Percentiles rank a stretch among this genome's conserved stretches.
These are phyloP conservation scores for Hypanus sabinus DNA, from an alignment of 2,113 vertebrate species.

Conservation along the genomic window DNA sequence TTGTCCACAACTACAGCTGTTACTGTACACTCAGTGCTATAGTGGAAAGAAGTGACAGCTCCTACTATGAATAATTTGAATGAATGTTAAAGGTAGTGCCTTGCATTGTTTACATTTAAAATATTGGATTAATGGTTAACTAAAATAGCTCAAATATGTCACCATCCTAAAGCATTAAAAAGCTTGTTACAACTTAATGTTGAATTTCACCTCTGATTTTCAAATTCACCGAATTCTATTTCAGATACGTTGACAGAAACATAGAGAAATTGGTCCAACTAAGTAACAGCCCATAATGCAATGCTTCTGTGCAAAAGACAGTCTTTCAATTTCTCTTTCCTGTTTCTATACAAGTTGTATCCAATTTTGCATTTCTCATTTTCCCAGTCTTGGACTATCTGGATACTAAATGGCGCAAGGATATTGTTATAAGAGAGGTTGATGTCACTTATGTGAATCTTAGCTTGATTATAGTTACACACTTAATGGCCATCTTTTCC, in stretches of 20 bases:
- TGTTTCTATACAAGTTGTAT: neutral
- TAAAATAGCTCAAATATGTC: neutral
- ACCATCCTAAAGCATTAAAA: neutral
- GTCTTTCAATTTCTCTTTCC: neutral
- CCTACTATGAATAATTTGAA: neutral
- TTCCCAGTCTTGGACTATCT: neutral
- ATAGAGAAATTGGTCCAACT: neutral
- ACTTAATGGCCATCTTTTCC: neutral
- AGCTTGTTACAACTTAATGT: neutral
- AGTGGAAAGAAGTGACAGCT: neutral
- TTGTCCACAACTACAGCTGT: too few species aligned
- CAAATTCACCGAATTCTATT: neutral
- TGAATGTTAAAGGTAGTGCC: neutral
- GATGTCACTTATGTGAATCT: neutral
- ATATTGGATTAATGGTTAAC: neutral
- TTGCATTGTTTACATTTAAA: neutral
- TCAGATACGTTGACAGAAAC: neutral
- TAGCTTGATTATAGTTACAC: neutral
- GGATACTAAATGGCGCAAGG: neutral
- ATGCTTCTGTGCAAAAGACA: too few species aligned
- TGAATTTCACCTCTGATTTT: neutral
- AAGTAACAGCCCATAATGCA: too few species aligned
- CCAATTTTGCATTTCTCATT: neutral
- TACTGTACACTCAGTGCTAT: neutral
- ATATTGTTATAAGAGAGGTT: neutral